Evolutionary conservation across 2,797 vertebrate genomes (phyloP), one percentile per base, ranked within the genome.

Genomic region (Distichodus sexfasciatus): DNA sequence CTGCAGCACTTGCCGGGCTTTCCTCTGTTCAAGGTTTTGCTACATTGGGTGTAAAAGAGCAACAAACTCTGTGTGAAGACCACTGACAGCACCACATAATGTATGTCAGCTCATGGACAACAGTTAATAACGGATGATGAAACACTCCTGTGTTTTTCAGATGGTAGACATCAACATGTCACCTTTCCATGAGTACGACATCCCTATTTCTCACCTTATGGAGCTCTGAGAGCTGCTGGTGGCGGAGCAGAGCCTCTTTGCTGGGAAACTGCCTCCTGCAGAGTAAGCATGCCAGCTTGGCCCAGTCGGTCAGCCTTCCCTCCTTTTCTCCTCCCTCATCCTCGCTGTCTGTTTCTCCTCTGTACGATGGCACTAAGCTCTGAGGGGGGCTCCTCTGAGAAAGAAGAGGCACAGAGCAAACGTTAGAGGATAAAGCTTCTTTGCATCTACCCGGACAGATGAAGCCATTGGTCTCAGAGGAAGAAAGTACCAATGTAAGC

Each of bases 1-100:
- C 36, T 91, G 84, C 58, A 92, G 91, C 0, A 83, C 72, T 38
- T 86, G 79, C 38, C 88, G 85, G 21, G 84, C 75, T 77, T 87
- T 84, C 77, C 91, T 91, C 79, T 95, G 94, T 78, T 96, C 95
- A 78, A 96, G 82, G 82, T 96, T 96, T 96, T 96, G 94, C 94
- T 96, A 76, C 9, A 76, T 6, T n/a, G 31, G 59, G 12, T 14
- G 23, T 2, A 17, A 24, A 19, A 33, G 51, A 28, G 69, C 72
- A 17, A 23, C n/a, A 46, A 55, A 51, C 9, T 72, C 17, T 21
- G 1, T 35, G 38, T 8, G 15, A 68, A 31, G 11, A 60, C 69
- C 3, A 47, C 41, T 38, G 6, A 7, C 23, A 2, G 35, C 46
- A 9, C 3, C 5, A 12, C n/a, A n/a, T n/a, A n/a, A n/a, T n/a